Evolutionary conservation across 2,113 vertebrate genomes (phyloP), one percentile per base, ranked within the genome.

Genomic region (Speoplatyrhinus poulsoni): DNA sequence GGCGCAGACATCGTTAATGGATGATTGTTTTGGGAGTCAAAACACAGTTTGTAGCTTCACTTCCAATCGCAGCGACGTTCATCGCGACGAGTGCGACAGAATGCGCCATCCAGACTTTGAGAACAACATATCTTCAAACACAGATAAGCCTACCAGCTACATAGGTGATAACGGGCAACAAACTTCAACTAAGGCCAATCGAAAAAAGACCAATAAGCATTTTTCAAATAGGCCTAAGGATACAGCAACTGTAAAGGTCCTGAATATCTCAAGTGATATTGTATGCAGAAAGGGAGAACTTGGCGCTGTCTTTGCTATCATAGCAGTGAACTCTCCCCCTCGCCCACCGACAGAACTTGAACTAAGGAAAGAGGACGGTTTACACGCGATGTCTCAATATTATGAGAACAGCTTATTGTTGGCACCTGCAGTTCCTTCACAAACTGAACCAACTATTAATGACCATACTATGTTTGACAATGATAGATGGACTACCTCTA

Each of bases 221-320:
- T 26, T 26, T 41, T 70, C 64, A 32, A 56, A 55, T 52, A 69
- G 17, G 12, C 12, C 4, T 19, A 65, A 62, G 3, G 84, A 86
- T 1, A 58, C 75, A 0, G 69, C 82, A 2, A 80, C 85, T 17
- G 47, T 92, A 41, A 76, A 81, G 74, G 75, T 91, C 32, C 46
- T 73, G 33, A 91, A 82, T 64, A 67, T 90, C 50, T 61, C 76
- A 58, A 75, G 59, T 65, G 84, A 90, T 76, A 79, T 76, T 61
- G 4, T 17, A 13, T 66, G 62, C 26, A 79, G 41, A 79, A 65
- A 64, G 1, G 64, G 73, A 13, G 84, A 72, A 62, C 78, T 81
- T 12, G 90, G 87, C 5, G 70, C 90, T 12, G 86, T 91, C 69
- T 92, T 91, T 9, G 88, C 90, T 41, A 73, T 93, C 15, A 78